Evolutionary conservation across 2,888 invertebrate species (phyloP), one percentile per base, ranked within the genome.

Genomic region (Pollenia angustigena): DNA sequence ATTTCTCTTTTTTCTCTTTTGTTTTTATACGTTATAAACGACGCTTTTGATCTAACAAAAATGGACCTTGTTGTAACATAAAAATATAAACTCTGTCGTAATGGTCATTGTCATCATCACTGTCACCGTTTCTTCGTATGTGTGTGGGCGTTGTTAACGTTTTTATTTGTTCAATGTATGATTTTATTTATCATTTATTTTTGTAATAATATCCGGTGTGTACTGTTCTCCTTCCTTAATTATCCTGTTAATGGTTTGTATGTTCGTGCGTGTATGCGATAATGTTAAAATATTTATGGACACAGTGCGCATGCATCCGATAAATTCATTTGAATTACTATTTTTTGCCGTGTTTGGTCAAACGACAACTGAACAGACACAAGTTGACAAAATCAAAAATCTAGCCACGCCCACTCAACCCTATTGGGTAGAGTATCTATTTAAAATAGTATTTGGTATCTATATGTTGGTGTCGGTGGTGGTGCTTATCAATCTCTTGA

Each of bases 401-500:
- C 89, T 92, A 89, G 92, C 91, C 89, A 92, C 93, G 89, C 93
- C 93, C 91, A 93, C 94, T 89, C 97, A 97, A 93, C 97, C 97
- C 46, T 94, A 94, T 74, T 98, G 97, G 97, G 97, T 97, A 85
- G 96, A 96, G 92, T 96, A 96, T 92, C 95, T 98, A 91, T 98
- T 97, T 95, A 97, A 97, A 95, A 95, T 97, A 92, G 96, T 97
- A 90, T 97, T 97, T 94, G 97, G 97, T 90, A 96, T 98, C 93
- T 99, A 99, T 95, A 97, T 99, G 98, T 95, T 99, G 96, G 99
- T 99, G 91, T 99, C 99, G 89, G 97, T 99, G 92, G 98, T 99
- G 93, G 99, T 99, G 91, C 96, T 99, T 91, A 99, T 99, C 94
- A 99, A 99, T 95, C 96, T 99, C 90, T 97, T 99, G 93, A 99